phyloP scores from a whole-genome alignment of 2,797 vertebrate species.

The Danio aesculapii region DNA sequence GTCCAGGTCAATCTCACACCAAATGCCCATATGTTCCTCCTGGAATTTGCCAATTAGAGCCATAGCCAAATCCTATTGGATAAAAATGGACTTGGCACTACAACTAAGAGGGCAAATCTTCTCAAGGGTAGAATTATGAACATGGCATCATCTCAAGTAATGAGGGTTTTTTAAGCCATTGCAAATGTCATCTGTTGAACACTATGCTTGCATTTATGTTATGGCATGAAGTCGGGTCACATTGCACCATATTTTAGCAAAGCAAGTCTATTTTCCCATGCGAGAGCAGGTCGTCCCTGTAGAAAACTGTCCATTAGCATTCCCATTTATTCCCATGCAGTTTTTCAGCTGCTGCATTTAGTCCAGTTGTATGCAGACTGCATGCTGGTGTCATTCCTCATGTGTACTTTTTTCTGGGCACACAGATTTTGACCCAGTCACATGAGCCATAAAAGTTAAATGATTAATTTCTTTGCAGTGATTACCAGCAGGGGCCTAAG shows the following conservation, averaged over 20 bases:
- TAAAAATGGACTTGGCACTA: neutral
- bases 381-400: neutral
- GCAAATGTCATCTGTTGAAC: neutral
- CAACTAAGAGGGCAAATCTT: neutral
- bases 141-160: neutral
- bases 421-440: neutral
- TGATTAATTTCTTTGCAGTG: neutral
- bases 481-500: neutral
- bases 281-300: neutral
- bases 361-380: neutral
- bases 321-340: neutral
- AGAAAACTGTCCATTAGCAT: neutral
- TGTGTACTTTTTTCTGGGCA: neutral
- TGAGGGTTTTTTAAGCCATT: neutral
- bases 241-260: neutral
- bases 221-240: neutral
- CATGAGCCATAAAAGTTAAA: neutral
- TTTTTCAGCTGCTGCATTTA: neutral
- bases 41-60: constrained; percentile 33
- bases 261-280: too few relatives aligned
- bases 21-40: constrained; percentile 11
- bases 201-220: neutral
- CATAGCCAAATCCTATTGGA: constrained; percentile 26
- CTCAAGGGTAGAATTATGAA: neutral
- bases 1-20: constrained; percentile 36